A percentile compares a stretch with the other conserved stretches of the same genome.
Evolutionary conservation across 2,888 invertebrate genomes (phyloP).

Genomic region (Lypha dubia): DNA sequence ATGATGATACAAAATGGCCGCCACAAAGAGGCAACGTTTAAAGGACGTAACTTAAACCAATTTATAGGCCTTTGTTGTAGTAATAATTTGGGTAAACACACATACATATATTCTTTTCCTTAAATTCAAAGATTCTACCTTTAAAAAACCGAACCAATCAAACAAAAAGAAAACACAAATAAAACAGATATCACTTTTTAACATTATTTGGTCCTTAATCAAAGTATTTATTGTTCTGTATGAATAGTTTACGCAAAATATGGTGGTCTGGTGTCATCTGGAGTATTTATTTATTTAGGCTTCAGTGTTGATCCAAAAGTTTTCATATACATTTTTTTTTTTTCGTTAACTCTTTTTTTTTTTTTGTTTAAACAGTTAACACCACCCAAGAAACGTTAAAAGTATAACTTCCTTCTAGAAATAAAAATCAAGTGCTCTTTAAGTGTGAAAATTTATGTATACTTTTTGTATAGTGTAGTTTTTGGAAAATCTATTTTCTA

Average conservation of each 20-base stretch:
- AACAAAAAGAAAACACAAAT: neutral
- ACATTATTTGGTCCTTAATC: neutral
- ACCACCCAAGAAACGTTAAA: constrained; percentile 50
- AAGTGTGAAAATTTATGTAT: neutral
- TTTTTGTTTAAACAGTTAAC: constrained; percentile 61
- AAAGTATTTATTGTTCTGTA: neutral
- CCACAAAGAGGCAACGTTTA: no score
- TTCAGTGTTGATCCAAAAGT: constrained; percentile 6
- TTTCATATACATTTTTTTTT: no score
- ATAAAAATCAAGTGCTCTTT: constrained; percentile 15
- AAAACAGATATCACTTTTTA: neutral
- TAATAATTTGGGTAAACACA: no score
- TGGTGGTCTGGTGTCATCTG: constrained; percentile 27
- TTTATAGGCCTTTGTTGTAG: no score
- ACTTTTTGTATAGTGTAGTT: constrained; percentile 52
- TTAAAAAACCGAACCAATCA: neutral
- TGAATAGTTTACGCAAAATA: neutral
- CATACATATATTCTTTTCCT: no score
- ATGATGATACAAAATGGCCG: no score
- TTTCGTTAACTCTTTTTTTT: constrained; percentile 59
- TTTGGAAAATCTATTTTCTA: constrained; percentile 41
- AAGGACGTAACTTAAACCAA: no score
- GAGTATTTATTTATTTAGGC: constrained; percentile 40
- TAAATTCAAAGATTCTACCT: no score
- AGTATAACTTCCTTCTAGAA: constrained; percentile 23